Evolutionary conservation across 2,113 vertebrate species (phyloP), one percentile per base, ranked within the genome.

Genomic region (Festucalex cinctus): DNA sequence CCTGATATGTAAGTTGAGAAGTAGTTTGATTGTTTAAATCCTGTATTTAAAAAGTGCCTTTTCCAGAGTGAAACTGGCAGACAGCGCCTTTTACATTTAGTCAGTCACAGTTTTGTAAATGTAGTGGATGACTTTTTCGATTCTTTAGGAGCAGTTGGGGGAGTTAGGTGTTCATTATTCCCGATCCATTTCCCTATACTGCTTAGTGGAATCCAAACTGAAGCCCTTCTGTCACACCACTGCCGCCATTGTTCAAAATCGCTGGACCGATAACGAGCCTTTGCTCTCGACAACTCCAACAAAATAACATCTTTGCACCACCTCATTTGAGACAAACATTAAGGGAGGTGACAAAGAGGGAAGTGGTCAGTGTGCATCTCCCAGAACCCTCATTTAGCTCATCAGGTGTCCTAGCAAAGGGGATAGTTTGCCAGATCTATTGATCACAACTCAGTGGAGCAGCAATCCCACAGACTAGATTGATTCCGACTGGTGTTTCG

Each of bases 401-500:
- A 84, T 76, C 89, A 90, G 90, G 73, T 75, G 87, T 90, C 83
- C 89, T 83, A 89, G 90, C 85, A 83, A 80, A 82, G 39, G 54
- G 83, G 81, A 85, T 89, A 90, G 86, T 81, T 86, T 88, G 93
- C 90, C 76, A 90, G 91, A 93, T 88, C 88, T 93, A 94, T 93
- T 90, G 95, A 95, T 94, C 89, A 92, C 87, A 86, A 91, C 89
- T 91, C 91, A 87, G 83, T 81, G 70, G 90, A 89, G 87, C 86
- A 91, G 92, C 91, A 91, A 93, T 92, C 91, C 90, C 86, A 70
- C 78, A 74, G 86, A 89, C 88, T 86, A 89, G 92, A 94, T 94
- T 93, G 91, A 94, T 93, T 91, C 65, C 20, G 81, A 85, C 88
- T 87, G 88, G 88, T 91, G 89, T 90, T 86, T 73, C 77, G 90